Conservation (phyloP, 2,888 invertebrate genomes). For the Calliphora vomitoria region DNA sequence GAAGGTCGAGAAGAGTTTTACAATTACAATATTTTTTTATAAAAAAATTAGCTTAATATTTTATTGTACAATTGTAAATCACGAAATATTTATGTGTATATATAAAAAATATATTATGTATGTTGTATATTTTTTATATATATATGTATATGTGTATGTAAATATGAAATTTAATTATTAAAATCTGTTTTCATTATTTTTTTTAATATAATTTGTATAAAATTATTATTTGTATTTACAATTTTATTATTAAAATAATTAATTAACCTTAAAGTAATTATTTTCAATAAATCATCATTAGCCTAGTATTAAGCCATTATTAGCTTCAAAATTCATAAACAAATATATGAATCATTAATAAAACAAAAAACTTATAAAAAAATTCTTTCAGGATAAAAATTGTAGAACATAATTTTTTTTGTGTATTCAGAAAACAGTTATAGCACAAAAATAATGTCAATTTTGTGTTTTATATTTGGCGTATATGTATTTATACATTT, state of each 20-base stretch:
- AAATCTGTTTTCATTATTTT: slow-evolving; percentile 58
- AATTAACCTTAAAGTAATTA: slow-evolving; percentile 54
- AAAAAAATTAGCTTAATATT: slow-evolving; percentile 64
- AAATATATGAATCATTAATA: slow-evolving; percentile 56
- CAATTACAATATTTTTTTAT: background rate
- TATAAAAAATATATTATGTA: slow-evolving; percentile 38
- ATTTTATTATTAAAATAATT: slow-evolving; percentile 71
- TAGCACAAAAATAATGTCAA: too few relatives aligned
- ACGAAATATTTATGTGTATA: slow-evolving; percentile 33
- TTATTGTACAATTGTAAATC: slow-evolving; percentile 67
- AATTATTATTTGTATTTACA: slow-evolving; percentile 74
- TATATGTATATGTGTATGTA: slow-evolving; percentile 13
- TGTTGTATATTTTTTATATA: slow-evolving; percentile 55
- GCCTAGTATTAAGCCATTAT: slow-evolving; percentile 67
- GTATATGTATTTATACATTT: too few relatives aligned
- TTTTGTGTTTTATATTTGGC: too few relatives aligned
- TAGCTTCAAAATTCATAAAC: slow-evolving; percentile 69
- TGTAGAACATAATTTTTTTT: background rate
- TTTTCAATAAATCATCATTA: slow-evolving; percentile 65
- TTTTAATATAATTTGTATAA: slow-evolving; percentile 62
- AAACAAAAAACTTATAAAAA: slow-evolving; percentile 47
- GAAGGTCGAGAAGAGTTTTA: background rate
- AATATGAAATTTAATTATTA: slow-evolving; percentile 32
- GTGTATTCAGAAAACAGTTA: background rate
- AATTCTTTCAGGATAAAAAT: slow-evolving; percentile 7